Conservation (phyloP, 2,797 vertebrate species). For the Acanthopagrus latus region DNA sequence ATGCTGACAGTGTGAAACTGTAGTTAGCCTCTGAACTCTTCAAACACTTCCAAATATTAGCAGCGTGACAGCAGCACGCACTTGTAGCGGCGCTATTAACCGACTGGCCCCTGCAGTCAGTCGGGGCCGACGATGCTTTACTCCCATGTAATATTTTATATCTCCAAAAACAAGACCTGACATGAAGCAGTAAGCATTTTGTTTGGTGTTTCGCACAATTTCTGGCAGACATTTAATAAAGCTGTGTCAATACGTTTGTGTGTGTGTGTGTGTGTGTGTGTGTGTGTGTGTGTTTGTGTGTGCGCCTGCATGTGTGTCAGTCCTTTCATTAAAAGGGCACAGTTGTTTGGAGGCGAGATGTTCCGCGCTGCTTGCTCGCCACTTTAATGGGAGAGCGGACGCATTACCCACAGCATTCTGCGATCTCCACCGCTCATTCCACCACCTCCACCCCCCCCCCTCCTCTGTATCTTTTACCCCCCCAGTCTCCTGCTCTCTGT, state of each 20-base stretch:
- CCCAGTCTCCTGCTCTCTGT: constrained; percentile 56
- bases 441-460: neutral
- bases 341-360: constrained; percentile 73
- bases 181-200: constrained; percentile 8
- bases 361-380: constrained; percentile 62
- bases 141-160: neutral
- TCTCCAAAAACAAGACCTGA: constrained; percentile 20
- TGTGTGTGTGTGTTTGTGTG: constrained; percentile 12
- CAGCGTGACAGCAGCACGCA: constrained; percentile 45
- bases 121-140: neutral
- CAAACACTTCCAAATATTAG: constrained; percentile 44
- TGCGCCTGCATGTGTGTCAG: constrained; percentile 25
- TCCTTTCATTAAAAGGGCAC: constrained; percentile 76
- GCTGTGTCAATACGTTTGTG: constrained; percentile 17
- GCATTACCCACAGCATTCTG: constrained; percentile 61
- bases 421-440: constrained; percentile 35
- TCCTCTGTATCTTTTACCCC: constrained; percentile 45
- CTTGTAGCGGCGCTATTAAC: constrained; percentile 23
- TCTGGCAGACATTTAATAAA: constrained; percentile 40
- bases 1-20: constrained; percentile 67
- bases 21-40: constrained; percentile 57
- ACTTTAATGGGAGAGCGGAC: constrained; percentile 69
- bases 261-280: too few relatives aligned
- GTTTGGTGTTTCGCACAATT: constrained; percentile 14
- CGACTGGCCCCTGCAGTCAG: neutral